Percentiles rank a stretch among this genome's conserved stretches.
These are phyloP conservation scores for Abrostola triplasia DNA, from an alignment of 2,888 invertebrate species.

Conservation along the genomic window DNA sequence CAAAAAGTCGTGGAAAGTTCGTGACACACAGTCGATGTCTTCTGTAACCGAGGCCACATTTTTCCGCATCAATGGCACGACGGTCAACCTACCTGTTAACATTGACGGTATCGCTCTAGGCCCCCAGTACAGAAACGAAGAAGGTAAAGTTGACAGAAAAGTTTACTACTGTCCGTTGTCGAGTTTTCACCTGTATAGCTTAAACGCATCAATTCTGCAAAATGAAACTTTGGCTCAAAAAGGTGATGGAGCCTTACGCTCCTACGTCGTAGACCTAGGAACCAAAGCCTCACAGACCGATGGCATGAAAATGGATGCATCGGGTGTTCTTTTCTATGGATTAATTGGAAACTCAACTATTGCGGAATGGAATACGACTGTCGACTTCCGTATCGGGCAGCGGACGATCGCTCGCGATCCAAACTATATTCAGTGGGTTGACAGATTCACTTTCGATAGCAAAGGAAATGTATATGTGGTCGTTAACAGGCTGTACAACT, in stretches of 20 bases:
- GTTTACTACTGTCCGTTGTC: constrained; percentile 92
- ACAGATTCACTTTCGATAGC: constrained; percentile 91
- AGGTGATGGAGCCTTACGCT: constrained; percentile 74
- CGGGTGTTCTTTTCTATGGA: constrained; percentile 91
- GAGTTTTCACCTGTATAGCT: constrained; percentile 90
- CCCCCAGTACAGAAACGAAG: constrained; percentile 83
- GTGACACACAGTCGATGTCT: constrained; percentile 90
- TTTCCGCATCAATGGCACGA: constrained; percentile 89
- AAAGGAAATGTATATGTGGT: constrained; percentile 90
- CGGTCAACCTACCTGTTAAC: constrained; percentile 88
- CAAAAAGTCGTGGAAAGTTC: constrained; percentile 91
- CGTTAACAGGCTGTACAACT: constrained; percentile 91
- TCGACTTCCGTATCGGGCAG: constrained; percentile 88
- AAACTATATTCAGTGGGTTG: constrained; percentile 92
- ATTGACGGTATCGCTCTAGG: constrained; percentile 92
- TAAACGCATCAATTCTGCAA: constrained; percentile 89
- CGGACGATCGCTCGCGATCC: constrained; percentile 90
- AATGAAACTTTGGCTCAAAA: constrained; percentile 82
- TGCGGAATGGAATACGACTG: constrained; percentile 91
- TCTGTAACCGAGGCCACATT: constrained; percentile 88
- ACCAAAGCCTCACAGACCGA: constrained; percentile 91
- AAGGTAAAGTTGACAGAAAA: constrained; percentile 78
- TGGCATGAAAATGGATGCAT: constrained; percentile 93
- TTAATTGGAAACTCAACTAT: constrained; percentile 91
- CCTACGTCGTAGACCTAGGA: constrained; percentile 89